phyloP scores from a whole-genome alignment of 2,797 vertebrate species.

The Diplodus sargus region DNA sequence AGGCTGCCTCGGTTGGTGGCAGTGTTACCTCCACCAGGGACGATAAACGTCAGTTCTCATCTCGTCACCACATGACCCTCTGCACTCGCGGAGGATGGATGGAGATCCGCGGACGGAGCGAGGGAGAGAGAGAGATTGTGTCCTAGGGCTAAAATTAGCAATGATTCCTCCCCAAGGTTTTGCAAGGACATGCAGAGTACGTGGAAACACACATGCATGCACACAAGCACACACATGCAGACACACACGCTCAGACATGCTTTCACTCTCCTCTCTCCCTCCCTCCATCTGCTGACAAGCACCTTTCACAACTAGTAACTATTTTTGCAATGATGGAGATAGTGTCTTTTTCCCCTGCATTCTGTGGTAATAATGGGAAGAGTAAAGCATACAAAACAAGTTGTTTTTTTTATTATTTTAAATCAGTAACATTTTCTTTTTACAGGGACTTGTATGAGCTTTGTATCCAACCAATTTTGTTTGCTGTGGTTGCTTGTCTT shows the following conservation, averaged over 20 bases:
- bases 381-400: conserved; percentile 15
- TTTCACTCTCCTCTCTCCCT: conserved; percentile 23
- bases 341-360: background rate
- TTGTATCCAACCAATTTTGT: background rate
- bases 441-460: background rate
- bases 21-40: conserved; percentile 77
- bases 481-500: background rate
- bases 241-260: background rate
- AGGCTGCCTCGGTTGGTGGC: conserved; percentile 68
- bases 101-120: conserved; percentile 66
- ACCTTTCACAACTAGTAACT: conserved; percentile 34
- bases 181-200: conserved; percentile 74
- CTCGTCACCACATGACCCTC: conserved; percentile 76
- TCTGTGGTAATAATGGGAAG: conserved; percentile 24
- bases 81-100: conserved; percentile 69
- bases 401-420: background rate
- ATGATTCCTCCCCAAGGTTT: conserved; percentile 77
- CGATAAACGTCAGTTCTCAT: conserved; percentile 79
- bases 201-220: conserved; percentile 48
- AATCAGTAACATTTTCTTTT: background rate
- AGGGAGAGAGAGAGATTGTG: conserved; percentile 65
- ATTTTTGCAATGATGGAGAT: conserved; percentile 25
- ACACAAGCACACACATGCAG: conserved; percentile 15
- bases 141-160: conserved; percentile 84
- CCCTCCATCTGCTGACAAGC: conserved; percentile 26